Evolutionary conservation across 2,797 vertebrate species (phyloP).

Genomic region (Enteromius fasciolatus): DNA sequence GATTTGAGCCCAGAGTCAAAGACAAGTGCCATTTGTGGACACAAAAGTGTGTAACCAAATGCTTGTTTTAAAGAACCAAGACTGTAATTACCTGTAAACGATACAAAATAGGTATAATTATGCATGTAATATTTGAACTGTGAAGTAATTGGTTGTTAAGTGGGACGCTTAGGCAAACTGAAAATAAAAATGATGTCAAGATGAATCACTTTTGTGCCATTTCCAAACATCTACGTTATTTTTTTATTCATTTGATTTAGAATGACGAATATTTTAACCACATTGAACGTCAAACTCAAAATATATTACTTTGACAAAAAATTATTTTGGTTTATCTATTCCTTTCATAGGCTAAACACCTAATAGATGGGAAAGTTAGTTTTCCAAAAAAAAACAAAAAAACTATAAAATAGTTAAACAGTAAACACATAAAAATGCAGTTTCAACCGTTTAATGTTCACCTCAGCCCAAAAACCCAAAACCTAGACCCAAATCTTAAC

Average conservation of each 20-base stretch:
- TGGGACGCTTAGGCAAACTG: neutral
- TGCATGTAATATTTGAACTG: neutral
- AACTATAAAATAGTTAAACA: neutral
- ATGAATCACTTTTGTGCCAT: neutral
- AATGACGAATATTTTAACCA: neutral
- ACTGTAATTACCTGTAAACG: neutral
- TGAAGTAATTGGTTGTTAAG: neutral
- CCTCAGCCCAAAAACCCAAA: neutral
- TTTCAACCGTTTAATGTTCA: neutral
- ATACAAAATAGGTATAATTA: neutral
- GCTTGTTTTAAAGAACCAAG: slow-evolving; percentile 57
- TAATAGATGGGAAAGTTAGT: neutral
- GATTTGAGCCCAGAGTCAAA: slow-evolving; percentile 80
- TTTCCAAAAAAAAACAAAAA: neutral
- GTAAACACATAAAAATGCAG: neutral
- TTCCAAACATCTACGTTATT: neutral
- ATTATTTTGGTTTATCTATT: neutral
- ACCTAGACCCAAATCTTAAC: neutral
- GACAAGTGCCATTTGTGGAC: slow-evolving; percentile 85
- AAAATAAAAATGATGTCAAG: neutral
- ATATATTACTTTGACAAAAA: neutral
- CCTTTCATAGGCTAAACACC: neutral
- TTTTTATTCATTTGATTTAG: neutral
- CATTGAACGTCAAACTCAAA: neutral
- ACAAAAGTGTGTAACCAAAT: slow-evolving; percentile 69